Base-by-base conservation (phyloP, 2,797 vertebrate species). In the Leucoraja ocellata region DNA sequence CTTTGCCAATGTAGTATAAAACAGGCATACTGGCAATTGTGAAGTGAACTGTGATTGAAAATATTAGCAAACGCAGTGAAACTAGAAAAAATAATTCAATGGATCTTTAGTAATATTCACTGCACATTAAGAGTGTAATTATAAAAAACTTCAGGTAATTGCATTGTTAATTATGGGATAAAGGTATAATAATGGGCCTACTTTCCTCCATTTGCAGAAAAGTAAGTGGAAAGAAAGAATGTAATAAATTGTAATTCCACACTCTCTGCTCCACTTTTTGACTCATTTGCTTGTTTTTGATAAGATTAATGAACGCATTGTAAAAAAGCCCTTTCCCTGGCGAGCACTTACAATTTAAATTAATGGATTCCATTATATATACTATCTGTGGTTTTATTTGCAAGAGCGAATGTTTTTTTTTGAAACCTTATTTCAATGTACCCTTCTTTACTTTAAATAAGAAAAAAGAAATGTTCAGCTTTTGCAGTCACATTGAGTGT, bases 91-190 rank as follows among this genome's bases (percentile, higher is more conserved):
- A 54, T 74, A 92, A 92, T 71, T 28, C 10, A 58, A 74, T 7
- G 13, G 90, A 91, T 74, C 23, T 73, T 91, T 73, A 92, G 11
- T 54, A 13, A 92, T 92, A 71, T 92, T 92, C 71, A 74, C 28
- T 92, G 71, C 25, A 74, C 23, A 92, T 92, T 92, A 92, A 74
- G 71, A 92, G 46, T 92, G 90, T 76, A 92, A 92, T 76, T 74
- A 46, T 58, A 76, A 76, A 92, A 76, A 25, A 71, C 21, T 54
- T 46, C 28, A 71, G 28, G 73, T 71, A 46, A 92, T 92, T 92
- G 76, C 23, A 76, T n/a, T 73, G 68, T 65, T 88, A 68, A 68
- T 88, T 88, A 88, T 68, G 13, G 36, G 32, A 73, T 91, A 18
- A 54, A 23, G 90, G 74, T 91, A 68, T 23, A 91, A 92, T 58